phyloP scores from a whole-genome alignment of 2,888 invertebrate species.

The Rosalia funebris region DNA sequence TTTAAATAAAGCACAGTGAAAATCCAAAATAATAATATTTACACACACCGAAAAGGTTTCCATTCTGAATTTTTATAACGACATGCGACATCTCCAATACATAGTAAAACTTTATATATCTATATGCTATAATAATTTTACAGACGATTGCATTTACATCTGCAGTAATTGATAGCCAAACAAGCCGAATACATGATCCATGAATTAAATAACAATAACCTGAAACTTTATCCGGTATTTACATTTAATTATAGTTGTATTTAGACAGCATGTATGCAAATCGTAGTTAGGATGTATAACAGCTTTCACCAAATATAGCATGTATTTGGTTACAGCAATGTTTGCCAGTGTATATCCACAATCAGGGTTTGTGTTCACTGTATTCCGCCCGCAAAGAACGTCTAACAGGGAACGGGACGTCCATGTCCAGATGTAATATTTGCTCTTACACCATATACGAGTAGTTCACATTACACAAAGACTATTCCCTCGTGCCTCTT shows the following conservation, averaged over 20 bases:
- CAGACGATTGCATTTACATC: no score
- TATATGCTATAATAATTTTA: no score
- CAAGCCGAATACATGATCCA: no score
- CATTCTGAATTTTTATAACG: no score
- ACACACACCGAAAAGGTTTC: no score
- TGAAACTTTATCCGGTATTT: slow-evolving; percentile 37
- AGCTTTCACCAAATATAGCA: slow-evolving; percentile 38
- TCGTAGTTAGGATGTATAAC: slow-evolving; percentile 32
- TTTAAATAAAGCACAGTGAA: no score
- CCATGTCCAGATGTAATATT: slow-evolving; percentile 20
- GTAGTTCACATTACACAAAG: slow-evolving; percentile 24
- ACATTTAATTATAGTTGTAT: slow-evolving; percentile 46
- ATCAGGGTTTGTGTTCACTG: slow-evolving; percentile 20
- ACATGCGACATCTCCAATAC: no score
- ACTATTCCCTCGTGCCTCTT: no score
- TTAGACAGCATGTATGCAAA: slow-evolving; percentile 35
- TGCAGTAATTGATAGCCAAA: no score
- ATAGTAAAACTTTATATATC: no score
- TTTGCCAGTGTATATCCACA: slow-evolving; percentile 33
- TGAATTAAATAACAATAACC: slow-evolving; percentile 12
- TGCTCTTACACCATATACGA: slow-evolving; percentile 23
- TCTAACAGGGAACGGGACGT: slow-evolving; percentile 9
- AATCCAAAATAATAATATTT: no score
- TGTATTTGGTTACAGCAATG: slow-evolving; percentile 42
- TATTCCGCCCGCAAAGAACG: slow-evolving; percentile 26